Evolutionary conservation across 2,797 vertebrate genomes (phyloP), one percentile per base, ranked within the genome.

Genomic region (Cygnus olor): DNA sequence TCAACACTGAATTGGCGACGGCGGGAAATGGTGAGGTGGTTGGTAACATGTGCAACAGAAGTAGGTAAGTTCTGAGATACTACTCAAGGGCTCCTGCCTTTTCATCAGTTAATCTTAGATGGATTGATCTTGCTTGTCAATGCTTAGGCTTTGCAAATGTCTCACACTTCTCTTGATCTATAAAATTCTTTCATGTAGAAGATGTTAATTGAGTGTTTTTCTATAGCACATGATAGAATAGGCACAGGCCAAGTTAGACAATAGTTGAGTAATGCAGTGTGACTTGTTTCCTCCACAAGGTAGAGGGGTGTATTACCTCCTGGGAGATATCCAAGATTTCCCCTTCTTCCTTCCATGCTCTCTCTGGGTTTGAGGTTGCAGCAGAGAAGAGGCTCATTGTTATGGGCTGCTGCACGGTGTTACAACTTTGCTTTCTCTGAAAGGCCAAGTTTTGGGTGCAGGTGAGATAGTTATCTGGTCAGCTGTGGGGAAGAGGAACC

Each of bases 21-120:
- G 36, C 98, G 99, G 95, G 99, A 99, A 97, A 99, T 99, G 99
- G 99, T 99, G 95, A 99, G 99, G 95, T 99, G 99, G 99, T 98
- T 99, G 97, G 99, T 99, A 97, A 99, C 99, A 7, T 99, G 99
- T 98, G 99, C 99, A 97, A 99, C 99, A 94, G 99, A 99, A 99
- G 99, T 99, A 85, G 99, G 99, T 99, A 97, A 95, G 99, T 99
- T 90, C 63, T 58, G 66, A 54, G 77, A 61, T 51, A 8, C 40
- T 94, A 32, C 22, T 78, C 27, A 22, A 40, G 65, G 42, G 18
- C 40, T 57, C 15, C 42, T 45, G 77, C 73, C 58, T 84, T 56
- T 42, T 56, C 78, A 14, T 53, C 32, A 61, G 10, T 51, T 84
- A 40, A 34, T 73, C n/a, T 68, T 81, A 66, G 3, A 58, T 53